Evolutionary conservation across 2,797 vertebrate genomes (phyloP).

Genomic region (Eleutherodactylus coqui): DNA sequence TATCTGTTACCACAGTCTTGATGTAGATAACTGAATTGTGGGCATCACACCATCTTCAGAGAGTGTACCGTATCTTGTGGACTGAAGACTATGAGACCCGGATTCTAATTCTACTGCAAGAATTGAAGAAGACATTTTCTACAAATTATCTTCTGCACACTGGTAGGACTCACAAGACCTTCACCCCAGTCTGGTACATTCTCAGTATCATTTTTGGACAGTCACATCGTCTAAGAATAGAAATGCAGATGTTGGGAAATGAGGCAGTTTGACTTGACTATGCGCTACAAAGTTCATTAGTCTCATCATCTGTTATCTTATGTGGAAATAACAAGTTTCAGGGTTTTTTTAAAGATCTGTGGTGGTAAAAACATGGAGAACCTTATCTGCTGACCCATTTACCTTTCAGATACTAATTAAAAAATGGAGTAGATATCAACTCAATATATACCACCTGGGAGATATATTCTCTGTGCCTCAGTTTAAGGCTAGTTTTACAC

Average conservation of each 20-base stretch:
- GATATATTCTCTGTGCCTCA: background rate
- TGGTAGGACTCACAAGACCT: background rate
- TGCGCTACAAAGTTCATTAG: conserved; percentile 1
- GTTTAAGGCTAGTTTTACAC: too few relatives aligned
- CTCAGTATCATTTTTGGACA: background rate
- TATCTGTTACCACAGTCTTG: too few relatives aligned
- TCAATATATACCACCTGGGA: background rate
- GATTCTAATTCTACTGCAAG: background rate
- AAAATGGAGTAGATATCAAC: background rate
- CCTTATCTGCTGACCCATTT: conserved; percentile 26
- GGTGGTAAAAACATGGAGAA: background rate
- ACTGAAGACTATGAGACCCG: background rate
- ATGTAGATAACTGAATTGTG: too few relatives aligned
- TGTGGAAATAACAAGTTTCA: background rate
- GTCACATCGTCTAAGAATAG: conserved; percentile 3
- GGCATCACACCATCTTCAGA: background rate
- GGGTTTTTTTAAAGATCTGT: background rate
- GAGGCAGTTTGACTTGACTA: background rate
- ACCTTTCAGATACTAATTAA: conserved; percentile 21
- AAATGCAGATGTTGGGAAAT: conserved; percentile 32
- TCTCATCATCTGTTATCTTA: conserved; percentile 4
- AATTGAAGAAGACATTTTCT: background rate
- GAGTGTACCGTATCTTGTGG: background rate
- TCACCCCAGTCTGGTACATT: background rate
- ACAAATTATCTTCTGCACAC: background rate